phyloP scores from a whole-genome alignment of 2,888 invertebrate genomes.

The Anorthoa munda region DNA sequence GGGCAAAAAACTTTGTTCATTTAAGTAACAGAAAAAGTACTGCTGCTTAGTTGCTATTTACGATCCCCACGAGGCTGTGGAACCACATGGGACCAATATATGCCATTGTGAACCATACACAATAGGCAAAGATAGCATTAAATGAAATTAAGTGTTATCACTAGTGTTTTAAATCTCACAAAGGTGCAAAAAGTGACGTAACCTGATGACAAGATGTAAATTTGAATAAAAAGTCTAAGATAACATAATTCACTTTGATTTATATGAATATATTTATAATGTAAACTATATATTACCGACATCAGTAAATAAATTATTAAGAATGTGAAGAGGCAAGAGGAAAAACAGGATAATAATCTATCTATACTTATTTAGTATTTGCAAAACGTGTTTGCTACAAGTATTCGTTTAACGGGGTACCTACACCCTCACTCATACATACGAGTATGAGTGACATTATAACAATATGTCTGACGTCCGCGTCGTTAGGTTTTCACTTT shows the following conservation, averaged over 20 bases:
- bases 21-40: neutral
- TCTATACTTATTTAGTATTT: constrained; percentile 32
- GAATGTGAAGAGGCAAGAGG: constrained; percentile 15
- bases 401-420: too few relatives aligned
- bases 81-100: neutral
- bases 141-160: neutral
- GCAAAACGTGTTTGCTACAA: neutral
- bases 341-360: constrained; percentile 10
- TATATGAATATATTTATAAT: constrained; percentile 39
- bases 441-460: too few relatives aligned
- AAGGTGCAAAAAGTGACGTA: constrained; percentile 30
- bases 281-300: constrained; percentile 26
- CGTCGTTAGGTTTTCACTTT: too few relatives aligned
- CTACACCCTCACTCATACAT: too few relatives aligned
- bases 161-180: neutral
- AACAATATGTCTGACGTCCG: too few relatives aligned
- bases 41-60: constrained; percentile 1
- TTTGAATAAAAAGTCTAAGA: constrained; percentile 18
- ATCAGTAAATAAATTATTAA: constrained; percentile 44
- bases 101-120: neutral
- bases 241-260: constrained; percentile 49
- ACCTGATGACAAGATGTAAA: constrained; percentile 27
- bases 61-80: neutral
- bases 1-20: neutral
- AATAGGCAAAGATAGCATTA: neutral